Base-by-base conservation (phyloP, 2,797 vertebrate genomes). In the Melopsittacus undulatus region DNA sequence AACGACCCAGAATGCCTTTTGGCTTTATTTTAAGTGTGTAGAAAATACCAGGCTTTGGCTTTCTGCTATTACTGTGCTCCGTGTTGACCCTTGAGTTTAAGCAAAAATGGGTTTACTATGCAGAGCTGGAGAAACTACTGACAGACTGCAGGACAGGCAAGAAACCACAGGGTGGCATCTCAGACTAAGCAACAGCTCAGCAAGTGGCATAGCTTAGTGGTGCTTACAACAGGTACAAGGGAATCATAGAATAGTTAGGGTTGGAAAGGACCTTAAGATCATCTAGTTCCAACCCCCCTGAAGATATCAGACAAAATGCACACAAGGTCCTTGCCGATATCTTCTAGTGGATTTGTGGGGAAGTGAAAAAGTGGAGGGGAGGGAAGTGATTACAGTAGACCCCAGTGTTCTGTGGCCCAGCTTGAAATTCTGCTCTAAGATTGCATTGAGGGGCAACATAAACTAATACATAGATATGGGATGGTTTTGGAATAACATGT, bases 111-210 rank as follows among this genome's bases (percentile, higher is more conserved):
- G 2, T 45, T 57, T 67, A 2, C 29, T 30, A 26, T 59, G n/a
- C 5, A 14, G 66, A 18, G 49, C 20, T 5, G 46, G 23, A 51
- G 64, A 16, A 83, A 14, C 12, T 0, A 4, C 7, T 52, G 36
- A 23, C 19, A 13, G 38, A 48, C 5, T 75, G 89, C 77, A 95
- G 66, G 56, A 29, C 1, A 12, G 51, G 19, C 15, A 30, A 4
- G 30, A 46, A 30, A 36, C 95, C 94, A 49, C 90, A 5, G 45
- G 93, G 83, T 94, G 95, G 95, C 92, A 94, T 75, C 49, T 46
- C 42, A 94, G 87, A 48, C 83, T 36, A 83, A 17, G 8, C 7
- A 12, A 16, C 12, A 51, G 34, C 61, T 36, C 68, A 12, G 87
- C 5, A 3, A 56, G 54, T 1, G 11, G 29, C 30, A 4, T 9